Evolutionary conservation across 2,888 invertebrate species (phyloP), one percentile per base, ranked within the genome.

Genomic region (Pristionchus japonicus): DNA sequence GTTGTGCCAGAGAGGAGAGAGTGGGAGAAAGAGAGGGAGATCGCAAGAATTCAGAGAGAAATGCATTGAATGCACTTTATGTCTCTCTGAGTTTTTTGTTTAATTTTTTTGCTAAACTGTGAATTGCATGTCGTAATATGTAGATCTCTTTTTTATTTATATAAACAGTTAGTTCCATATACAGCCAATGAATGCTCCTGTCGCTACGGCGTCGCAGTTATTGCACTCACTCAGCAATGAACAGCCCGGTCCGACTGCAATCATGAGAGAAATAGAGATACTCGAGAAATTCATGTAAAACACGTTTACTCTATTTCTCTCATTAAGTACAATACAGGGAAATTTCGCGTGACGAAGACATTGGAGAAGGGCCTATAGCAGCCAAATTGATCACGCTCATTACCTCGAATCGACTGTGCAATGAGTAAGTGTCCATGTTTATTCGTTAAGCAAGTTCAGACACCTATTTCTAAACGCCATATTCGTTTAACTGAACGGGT

Each of bases 201-300:
- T 82, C 34, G 47, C 82, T 15, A 31, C 31, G 52, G 49, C 49
- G 3, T 52, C 49, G 27, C 82, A 82, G 52, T 82, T 82, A 31
- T 34, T 82, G 47, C 82, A 82, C 17, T 82, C 49, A 15, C 52
- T 82, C 17, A 82, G 82, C 52, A 82, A 11, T n/a, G 82, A 82
- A n/a, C 82, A 82, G 17, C 52, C 52, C 9, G 82, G 82, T 0
- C 23, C 47, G 7, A 52, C 49, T 2, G 82, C 82, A 15, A 82
- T 31, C 20, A 9, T 52, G 52, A 82, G 52, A 31, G 82, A 82
- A n/a, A 52, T 82, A 2, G 82, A 82, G 34, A 47, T 47, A 4
- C 11, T 82, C 20, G 47, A 49, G 20, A 27, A 34, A 23, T 27
- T 47, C 82, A 11, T 47, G 82, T 82, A 13, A n/a, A 49, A 6